These are phyloP conservation scores for Drosophila prolongata DNA, from an alignment of 2,888 invertebrate genomes.

Conservation along the genomic window DNA sequence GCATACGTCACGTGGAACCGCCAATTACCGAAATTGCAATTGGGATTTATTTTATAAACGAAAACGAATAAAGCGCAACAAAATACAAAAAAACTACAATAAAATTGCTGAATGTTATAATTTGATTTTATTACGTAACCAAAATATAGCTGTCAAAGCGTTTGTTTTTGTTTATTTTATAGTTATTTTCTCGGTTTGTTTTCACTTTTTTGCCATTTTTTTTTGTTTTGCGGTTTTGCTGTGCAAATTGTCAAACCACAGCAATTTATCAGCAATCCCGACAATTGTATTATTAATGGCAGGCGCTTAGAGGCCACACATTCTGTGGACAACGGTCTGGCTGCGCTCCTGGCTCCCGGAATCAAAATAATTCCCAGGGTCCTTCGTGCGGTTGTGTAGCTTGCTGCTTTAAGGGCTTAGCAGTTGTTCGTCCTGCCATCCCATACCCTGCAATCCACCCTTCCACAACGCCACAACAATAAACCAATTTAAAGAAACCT, in stretches of 20 bases:
- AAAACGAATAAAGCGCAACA: conserved; percentile 10
- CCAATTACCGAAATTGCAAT: conserved; percentile 42
- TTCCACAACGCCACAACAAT: conserved; percentile 53
- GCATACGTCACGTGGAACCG: conserved; percentile 24
- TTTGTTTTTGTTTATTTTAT: conserved; percentile 1
- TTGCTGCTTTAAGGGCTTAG: conserved; percentile 44
- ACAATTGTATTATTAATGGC: conserved; percentile 75
- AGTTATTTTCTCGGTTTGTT: conserved; percentile 1
- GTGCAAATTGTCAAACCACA: conserved; percentile 68
- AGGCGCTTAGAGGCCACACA: conserved; percentile 60
- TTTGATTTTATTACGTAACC: conserved; percentile 31
- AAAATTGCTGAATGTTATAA: conserved; percentile 8
- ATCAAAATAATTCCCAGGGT: conserved; percentile 13
- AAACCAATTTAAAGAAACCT: conserved; percentile 79
- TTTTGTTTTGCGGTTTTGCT: conserved; percentile 50
- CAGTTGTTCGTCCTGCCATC: conserved; percentile 4
- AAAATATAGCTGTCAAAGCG: conserved; percentile 18
- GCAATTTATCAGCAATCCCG: conserved; percentile 67
- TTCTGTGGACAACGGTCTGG: conserved; percentile 38
- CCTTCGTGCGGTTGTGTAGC: conserved; percentile 33
- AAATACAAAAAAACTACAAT: conserved; percentile 9
- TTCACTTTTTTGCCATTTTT: conserved; percentile 14
- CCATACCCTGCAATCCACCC: not conserved
- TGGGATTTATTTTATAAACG: conserved; percentile 13
- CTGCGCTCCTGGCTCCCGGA: conserved; percentile 12